Base-by-base conservation (phyloP, 2,797 vertebrate species). In the Sphenopsis melanotis region DNA sequence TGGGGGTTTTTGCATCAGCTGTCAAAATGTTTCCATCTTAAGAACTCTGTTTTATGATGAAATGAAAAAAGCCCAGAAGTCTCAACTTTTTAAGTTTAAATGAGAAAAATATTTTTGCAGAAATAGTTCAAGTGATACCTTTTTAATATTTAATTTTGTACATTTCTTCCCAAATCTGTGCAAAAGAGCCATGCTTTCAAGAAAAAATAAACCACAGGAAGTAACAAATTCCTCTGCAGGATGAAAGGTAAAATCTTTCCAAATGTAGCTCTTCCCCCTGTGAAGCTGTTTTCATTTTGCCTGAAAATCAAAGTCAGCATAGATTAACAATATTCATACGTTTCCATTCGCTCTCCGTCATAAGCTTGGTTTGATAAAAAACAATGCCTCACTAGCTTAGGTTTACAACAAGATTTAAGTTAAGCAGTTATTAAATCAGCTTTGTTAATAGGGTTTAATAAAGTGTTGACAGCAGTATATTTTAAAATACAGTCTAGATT, bases 51-150 rank as follows among this genome's bases (percentile, higher is more conserved):
- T 77, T 68, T 39, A 11, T 32, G 12, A 56, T 26, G 16, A 64
- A 80, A 87, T 30, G 0, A 42, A 26, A 37, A 27, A 32, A 52
- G 26, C 2, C 3, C 22, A 3, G 6, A 61, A 46, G 0, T 1
- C 52, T 44, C 21, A 49, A 26, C 9, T 29, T 59, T 37, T 20
- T 36, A 63, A 15, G 7, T 4, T 87, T 66, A 36, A 36, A 19
- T 63, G 65, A 83, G 15, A 13, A 89, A 61, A 27, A 15, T 14
- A 2, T 15, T 81, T 76, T 86, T 59, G 2, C 36, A 74, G 16
- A 86, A 74, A 41, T 4, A 42, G 42, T n/a, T 61, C 23, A 60
- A 80, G 7, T 50, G 5, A 6, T 60, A 32, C 2, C 4, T n/a
- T 61, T 78, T 72, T 15, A 6, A 24, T 63, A 83, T 87, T 63